phyloP scores from a whole-genome alignment of 2,888 invertebrate species.

The Quadriops clusia region DNA sequence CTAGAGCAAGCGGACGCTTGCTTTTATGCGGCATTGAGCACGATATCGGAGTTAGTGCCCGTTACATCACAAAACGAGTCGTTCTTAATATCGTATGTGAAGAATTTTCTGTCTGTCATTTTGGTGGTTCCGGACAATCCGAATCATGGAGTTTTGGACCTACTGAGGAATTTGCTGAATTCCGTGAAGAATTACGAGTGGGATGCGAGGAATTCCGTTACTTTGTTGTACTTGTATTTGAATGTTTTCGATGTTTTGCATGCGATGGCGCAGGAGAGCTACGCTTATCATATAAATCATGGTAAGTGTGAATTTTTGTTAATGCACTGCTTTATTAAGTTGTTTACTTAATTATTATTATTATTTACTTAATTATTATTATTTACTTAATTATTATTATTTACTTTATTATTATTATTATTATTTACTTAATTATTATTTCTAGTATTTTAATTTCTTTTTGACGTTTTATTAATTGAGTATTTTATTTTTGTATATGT shows the following conservation, averaged over 20 bases:
- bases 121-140: slow-evolving; percentile 83
- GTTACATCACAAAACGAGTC: slow-evolving; percentile 64
- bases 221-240: slow-evolving; percentile 58
- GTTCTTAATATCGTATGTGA: slow-evolving; percentile 56
- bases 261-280: slow-evolving; percentile 67
- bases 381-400: no score
- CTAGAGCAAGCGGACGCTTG: slow-evolving; percentile 92
- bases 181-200: slow-evolving; percentile 65
- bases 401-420: no score
- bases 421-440: no score
- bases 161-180: slow-evolving; percentile 70
- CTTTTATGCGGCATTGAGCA: slow-evolving; percentile 74
- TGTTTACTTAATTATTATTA: no score
- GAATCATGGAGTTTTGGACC: slow-evolving; percentile 73
- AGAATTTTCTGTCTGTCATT: slow-evolving; percentile 70
- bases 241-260: slow-evolving; percentile 68
- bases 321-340: no score
- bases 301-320: slow-evolving; percentile 39
- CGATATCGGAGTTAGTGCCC: slow-evolving; percentile 71
- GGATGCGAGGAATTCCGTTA: slow-evolving; percentile 51
- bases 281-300: slow-evolving; percentile 76
- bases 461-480: not conserved
- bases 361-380: no score
- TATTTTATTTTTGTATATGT: no score
- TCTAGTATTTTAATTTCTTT: not conserved